Conservation (phyloP, 2,888 invertebrate genomes). For the Drosophila barbarae region DNA sequence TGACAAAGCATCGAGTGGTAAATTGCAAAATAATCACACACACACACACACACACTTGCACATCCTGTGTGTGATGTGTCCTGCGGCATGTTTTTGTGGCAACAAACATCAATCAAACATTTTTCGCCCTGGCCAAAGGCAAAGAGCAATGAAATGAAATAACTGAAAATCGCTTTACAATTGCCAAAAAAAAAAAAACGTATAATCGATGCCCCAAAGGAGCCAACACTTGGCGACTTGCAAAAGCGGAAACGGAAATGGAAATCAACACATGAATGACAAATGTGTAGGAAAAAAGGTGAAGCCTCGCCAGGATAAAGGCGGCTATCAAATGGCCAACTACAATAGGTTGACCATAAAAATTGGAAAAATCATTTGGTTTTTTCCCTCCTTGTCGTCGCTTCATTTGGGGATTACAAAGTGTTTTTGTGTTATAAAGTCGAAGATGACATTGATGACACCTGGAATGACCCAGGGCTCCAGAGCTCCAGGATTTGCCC, state of each 20-base stretch:
- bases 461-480: conserved; percentile 62
- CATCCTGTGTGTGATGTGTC: conserved; percentile 38
- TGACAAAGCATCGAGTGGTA: conserved; percentile 52
- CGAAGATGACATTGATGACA: conserved; percentile 75
- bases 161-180: conserved; percentile 79
- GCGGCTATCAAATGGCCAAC: conserved; percentile 63
- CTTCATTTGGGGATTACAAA: conserved; percentile 76
- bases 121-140: background rate
- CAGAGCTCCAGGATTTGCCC: background rate
- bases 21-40: conserved; percentile 75
- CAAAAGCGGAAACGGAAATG: conserved; percentile 76
- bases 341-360: conserved; percentile 56
- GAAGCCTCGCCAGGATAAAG: conserved; percentile 14
- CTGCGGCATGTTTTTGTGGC: conserved; percentile 67
- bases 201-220: conserved; percentile 79
- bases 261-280: conserved; percentile 79
- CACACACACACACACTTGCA: conserved; percentile 25
- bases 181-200: conserved; percentile 67
- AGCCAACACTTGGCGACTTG: conserved; percentile 75
- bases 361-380: conserved; percentile 29
- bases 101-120: conserved; percentile 64
- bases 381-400: conserved; percentile 39
- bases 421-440: conserved; percentile 75
- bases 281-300: conserved; percentile 57
- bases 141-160: conserved; percentile 50